Conservation (phyloP, 2,888 invertebrate species). For the Ferdinandea cuprea region DNA sequence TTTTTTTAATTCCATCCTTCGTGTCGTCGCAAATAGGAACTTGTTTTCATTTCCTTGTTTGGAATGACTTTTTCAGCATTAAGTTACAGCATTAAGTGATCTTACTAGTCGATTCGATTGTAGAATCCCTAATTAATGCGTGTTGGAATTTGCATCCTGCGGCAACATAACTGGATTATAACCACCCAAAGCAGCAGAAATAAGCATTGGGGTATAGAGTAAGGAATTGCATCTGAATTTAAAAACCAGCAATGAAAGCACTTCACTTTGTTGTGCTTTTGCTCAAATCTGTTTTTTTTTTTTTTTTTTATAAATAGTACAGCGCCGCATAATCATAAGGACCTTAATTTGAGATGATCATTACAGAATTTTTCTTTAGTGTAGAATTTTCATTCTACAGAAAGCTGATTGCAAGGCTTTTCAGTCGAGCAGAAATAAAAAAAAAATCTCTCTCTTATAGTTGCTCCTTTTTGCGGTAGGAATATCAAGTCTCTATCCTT, state of each 20-base stretch:
- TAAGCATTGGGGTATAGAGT: neutral
- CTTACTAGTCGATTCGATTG: constrained; percentile 13
- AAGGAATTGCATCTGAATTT: constrained; percentile 30
- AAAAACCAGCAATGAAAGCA: neutral
- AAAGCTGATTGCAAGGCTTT: constrained; percentile 5
- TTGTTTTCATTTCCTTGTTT: constrained; percentile 1
- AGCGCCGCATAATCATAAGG: constrained; percentile 1
- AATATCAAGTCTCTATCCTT: too few species aligned
- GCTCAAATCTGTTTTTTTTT: constrained; percentile 1
- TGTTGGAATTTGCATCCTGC: constrained; percentile 47
- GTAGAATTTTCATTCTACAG: constrained; percentile 13
- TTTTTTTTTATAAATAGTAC: too few species aligned
- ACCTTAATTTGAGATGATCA: constrained; percentile 33
- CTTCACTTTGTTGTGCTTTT: constrained; percentile 28
- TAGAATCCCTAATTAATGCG: constrained; percentile 55
- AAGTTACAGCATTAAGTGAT: constrained; percentile 10
- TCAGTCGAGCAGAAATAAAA: neutral
- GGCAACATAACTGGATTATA: constrained; percentile 39
- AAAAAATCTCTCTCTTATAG: neutral
- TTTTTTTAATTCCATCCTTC: neutral
- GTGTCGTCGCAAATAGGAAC: neutral
- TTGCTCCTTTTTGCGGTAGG: constrained; percentile 12
- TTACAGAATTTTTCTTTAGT: constrained; percentile 36
- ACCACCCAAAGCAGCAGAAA: neutral
- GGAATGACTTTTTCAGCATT: neutral